Evolutionary conservation across 2,797 vertebrate genomes (phyloP), one percentile per base, ranked within the genome.

Genomic region (Silurus lanzhouensis): DNA sequence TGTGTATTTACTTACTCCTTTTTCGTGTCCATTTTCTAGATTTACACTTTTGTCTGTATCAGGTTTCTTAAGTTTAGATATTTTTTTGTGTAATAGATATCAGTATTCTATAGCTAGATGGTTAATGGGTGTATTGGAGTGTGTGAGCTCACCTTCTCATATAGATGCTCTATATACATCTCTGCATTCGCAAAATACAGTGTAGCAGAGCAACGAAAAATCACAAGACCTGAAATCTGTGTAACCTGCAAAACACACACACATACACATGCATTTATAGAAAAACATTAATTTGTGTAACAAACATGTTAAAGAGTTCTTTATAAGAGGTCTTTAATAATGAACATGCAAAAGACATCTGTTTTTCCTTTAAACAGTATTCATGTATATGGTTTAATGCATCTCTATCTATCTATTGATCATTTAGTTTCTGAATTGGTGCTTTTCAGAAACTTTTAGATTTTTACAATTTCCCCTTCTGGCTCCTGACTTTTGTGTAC

Each of bases 111-210:
- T 3, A 46, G 5, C 31, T 81, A 38, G 81, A 31, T 86, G 76
- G 17, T 68, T 19, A 27, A 6, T 55, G 1, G 4, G 14, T 78
- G 48, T 48, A 72, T 20, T 2, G 10, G 48, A 84, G 25, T 46
- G n/a, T n/a, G 13, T 44, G 60, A 22, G 25, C 72, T 2, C 81
- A 99, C 98, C 96, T 96, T 98, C 71, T 94, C 91, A 87, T 94
- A 96, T 71, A 99, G 93, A 0, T 96, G 92, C 0, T 97, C 95
- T 1, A 94, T 91, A 0, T 98, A 99, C 92, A 98, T 91, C 90
- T 98, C 98, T 78, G 97, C 96, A 0, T 99, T 99, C 88, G 97
- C 98, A 85, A 98, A 99, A 91, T 97, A 99, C 67, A 99, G 22
- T 0, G 97, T 98, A 82, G 95, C 95, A 6, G 98, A 97, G 44